A percentile compares a stretch with the other conserved stretches of the same genome.
Evolutionary conservation across 1,140 invertebrate genomes (phyloP).

Genomic region (Drosophila aff.): DNA sequence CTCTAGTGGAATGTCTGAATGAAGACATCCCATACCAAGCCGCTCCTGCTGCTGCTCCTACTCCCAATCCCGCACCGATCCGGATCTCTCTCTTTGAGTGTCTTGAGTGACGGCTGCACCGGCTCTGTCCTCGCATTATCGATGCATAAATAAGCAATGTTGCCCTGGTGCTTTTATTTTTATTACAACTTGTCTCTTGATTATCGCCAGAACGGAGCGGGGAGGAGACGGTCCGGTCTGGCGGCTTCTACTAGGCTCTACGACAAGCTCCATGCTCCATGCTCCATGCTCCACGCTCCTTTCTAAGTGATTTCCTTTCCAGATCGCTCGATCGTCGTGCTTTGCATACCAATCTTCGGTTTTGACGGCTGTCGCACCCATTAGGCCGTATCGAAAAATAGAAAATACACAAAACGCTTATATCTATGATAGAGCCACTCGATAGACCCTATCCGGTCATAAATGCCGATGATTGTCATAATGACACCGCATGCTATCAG

Average conservation of each 20-base stretch:
- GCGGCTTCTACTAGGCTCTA: conserved; percentile 15
- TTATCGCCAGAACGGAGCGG: conserved; percentile 18
- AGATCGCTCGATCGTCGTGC: conserved; percentile 32
- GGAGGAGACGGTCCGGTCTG: conserved; percentile 36
- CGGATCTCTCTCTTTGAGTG: conserved; percentile 11
- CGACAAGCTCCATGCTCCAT: conserved; percentile 34
- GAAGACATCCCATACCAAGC: conserved; percentile 54
- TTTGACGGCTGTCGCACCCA: conserved; percentile 41
- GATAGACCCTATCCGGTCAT: conserved; percentile 20
- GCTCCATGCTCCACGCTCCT: conserved; percentile 30
- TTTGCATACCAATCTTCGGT: conserved; percentile 58
- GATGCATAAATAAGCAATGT: conserved; percentile 71
- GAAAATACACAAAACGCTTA: conserved; percentile 14
- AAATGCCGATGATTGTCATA: conserved; percentile 40
- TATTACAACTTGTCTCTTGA: conserved; percentile 42
- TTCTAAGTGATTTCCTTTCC: conserved; percentile 61
- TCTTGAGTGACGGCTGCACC: conserved; percentile 11
- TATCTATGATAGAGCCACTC: conserved; percentile 37
- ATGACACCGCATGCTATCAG: conserved; percentile 9
- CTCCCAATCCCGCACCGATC: not conserved
- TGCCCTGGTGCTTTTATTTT: conserved; percentile 19
- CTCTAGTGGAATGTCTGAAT: conserved; percentile 33
- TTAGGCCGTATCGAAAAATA: conserved; percentile 27
- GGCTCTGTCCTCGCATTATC: conserved; percentile 71
- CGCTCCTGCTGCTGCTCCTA: not conserved